Evolutionary conservation across 2,888 invertebrate genomes (phyloP).

Genomic region (Anarsia innoxiella): DNA sequence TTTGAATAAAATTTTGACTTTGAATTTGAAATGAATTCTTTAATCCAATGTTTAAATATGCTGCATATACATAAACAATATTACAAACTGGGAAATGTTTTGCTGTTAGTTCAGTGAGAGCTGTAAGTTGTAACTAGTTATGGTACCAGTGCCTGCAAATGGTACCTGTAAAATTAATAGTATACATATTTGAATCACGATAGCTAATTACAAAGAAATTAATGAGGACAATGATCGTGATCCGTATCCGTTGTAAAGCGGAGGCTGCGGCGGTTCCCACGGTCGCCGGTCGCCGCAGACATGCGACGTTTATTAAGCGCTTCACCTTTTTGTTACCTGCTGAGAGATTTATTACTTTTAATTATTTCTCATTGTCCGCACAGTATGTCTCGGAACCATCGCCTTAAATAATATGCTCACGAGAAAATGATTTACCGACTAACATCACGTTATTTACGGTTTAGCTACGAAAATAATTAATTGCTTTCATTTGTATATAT

Average conservation of each 20-base stretch:
- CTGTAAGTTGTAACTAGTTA: no score
- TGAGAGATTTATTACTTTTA: conserved; percentile 75
- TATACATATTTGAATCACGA: no score
- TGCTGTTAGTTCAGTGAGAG: no score
- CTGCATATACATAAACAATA: no score
- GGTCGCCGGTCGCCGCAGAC: no score
- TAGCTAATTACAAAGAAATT: conserved; percentile 50
- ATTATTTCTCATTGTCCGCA: conserved; percentile 72
- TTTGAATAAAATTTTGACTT: no score
- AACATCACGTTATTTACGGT: conserved; percentile 41
- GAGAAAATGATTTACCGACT: conserved; percentile 48
- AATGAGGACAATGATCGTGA: conserved; percentile 41
- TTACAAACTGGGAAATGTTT: no score
- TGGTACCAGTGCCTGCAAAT: no score
- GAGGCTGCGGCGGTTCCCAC: conserved; percentile 53
- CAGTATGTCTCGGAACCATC: conserved; percentile 54
- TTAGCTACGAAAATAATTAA: conserved; percentile 1
- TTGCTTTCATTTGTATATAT: no score
- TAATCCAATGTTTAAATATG: no score
- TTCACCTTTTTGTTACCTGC: conserved; percentile 71
- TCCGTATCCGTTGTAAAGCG: conserved; percentile 20
- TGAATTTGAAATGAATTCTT: no score
- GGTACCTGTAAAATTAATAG: no score
- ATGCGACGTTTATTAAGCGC: conserved; percentile 72
- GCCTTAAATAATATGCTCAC: conserved; percentile 62